Conservation (phyloP, 2,113 vertebrate species). For the Lonchura striata region DNA sequence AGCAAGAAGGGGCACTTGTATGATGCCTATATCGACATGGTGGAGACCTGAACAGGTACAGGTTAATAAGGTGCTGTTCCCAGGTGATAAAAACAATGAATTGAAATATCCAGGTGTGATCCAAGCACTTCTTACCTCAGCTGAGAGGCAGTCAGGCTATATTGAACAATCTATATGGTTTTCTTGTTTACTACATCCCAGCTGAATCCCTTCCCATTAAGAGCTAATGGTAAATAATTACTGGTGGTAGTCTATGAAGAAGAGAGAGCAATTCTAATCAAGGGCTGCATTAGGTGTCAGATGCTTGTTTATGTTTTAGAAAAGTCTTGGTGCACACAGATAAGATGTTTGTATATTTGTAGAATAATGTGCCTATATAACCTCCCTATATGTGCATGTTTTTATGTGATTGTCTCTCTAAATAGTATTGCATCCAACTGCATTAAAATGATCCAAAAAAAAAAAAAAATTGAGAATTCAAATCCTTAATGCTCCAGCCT, state of each 20-base stretch:
- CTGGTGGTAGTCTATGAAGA: neutral
- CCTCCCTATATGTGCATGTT: neutral
- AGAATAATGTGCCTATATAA: neutral
- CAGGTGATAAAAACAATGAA: neutral
- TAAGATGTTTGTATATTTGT: neutral
- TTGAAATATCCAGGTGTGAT: neutral
- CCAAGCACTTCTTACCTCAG: neutral
- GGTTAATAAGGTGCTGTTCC: conserved; percentile 29
- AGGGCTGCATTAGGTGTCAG: neutral
- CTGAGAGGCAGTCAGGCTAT: neutral
- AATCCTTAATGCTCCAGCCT: neutral
- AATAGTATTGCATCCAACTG: neutral
- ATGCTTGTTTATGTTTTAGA: neutral
- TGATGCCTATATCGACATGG: neutral
- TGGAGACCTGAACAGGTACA: neutral
- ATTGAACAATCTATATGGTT: neutral
- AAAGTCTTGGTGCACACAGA: neutral
- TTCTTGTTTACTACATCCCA: conserved; percentile 24
- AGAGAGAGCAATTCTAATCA: neutral
- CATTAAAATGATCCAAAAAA: neutral
- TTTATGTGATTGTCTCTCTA: neutral
- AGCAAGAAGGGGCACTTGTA: neutral
- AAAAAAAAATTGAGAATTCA: neutral
- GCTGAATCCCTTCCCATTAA: conserved; percentile 18
- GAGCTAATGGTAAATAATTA: conserved; percentile 44